A percentile compares a stretch with the other conserved stretches of the same genome.
phyloP scores from a whole-genome alignment of 2,888 invertebrate species.

The Rhagophthalmus giganteus region DNA sequence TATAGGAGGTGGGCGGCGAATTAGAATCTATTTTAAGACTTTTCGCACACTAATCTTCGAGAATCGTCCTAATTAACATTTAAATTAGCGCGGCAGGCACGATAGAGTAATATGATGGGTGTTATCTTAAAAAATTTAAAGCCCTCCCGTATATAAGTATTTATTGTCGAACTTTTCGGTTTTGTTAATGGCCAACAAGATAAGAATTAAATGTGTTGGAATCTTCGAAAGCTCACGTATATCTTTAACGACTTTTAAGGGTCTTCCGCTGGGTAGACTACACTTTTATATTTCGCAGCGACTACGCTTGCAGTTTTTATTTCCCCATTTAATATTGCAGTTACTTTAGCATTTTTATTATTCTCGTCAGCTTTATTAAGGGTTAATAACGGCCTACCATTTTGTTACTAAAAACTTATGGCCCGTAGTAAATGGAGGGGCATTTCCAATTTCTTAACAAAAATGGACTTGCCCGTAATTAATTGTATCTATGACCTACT shows the following conservation, averaged over 20 bases:
- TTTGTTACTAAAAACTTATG: too few relatives aligned
- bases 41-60: slow-evolving; percentile 9
- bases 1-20: slow-evolving; percentile 3
- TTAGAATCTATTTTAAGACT: background rate
- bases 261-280: slow-evolving; percentile 6
- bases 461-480: too few relatives aligned
- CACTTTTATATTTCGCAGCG: slow-evolving; percentile 12
- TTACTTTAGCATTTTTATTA: background rate
- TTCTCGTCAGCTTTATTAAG: too few relatives aligned
- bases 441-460: too few relatives aligned
- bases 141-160: slow-evolving; percentile 10
- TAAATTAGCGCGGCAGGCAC: background rate
- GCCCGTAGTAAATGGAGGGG: too few relatives aligned
- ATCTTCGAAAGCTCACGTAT: slow-evolving; percentile 25
- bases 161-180: slow-evolving; percentile 22
- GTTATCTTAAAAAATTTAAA: slow-evolving; percentile 5
- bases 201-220: slow-evolving; percentile 27
- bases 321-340: slow-evolving; percentile 1
- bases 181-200: slow-evolving; percentile 30
- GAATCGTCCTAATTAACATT: slow-evolving; percentile 9
- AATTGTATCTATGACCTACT: too few relatives aligned
- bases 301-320: slow-evolving; percentile 2
- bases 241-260: slow-evolving; percentile 17
- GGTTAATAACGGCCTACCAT: too few relatives aligned
- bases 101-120: slow-evolving; percentile 3